Evolutionary conservation across 2,113 vertebrate genomes (phyloP), one percentile per base, ranked within the genome.

Genomic region (Onychostruthus taczanowskii): DNA sequence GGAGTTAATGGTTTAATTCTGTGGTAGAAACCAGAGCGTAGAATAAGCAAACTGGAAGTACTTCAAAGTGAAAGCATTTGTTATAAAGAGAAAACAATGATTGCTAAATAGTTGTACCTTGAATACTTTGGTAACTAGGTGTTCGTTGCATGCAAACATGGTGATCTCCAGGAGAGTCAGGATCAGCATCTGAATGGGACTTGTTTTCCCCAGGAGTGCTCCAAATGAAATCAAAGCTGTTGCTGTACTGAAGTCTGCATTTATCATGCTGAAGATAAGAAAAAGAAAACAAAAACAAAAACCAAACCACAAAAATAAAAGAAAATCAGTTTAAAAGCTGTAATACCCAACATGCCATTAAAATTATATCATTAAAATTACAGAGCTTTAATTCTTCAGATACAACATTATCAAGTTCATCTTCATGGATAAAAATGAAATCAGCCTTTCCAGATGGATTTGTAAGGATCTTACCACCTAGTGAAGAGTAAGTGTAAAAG

Each of bases 201-300:
- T 99, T 84, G 99, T 99, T 98, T 99, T 99, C 33, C 99, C 99
- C 95, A 99, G 96, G 59, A 99, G 97, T 1, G 99, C 99, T 69
- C 99, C 99, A 46, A 99, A 99, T 11, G 99, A 99, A 96, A 99
- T 99, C 94, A 99, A 97, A 82, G 99, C 99, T 0, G 99, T 98
- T 28, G 98, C 99, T 68, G 99, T 99, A 87, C 99, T 99, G 97
- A 99, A 99, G 97, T 99, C 99, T 86, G 99, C 99, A 26, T 99
- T 99, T 94, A 99, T 99, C 95, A 99, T 98, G 64, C 99, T 99
- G 70, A 79, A 67, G 14, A 50, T 67, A n/a, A 41, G 41, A 19
- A 61, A 80, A 86, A 0, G 3, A 88, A 74, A 18, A 59, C 21
- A 69, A 83, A 39, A 31, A 16, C 35, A 74, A 86, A 2, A 89